A percentile compares a stretch with the other conserved stretches of the same genome.
phyloP scores from a whole-genome alignment of 2,113 vertebrate species.

The Clupea harengus region DNA sequence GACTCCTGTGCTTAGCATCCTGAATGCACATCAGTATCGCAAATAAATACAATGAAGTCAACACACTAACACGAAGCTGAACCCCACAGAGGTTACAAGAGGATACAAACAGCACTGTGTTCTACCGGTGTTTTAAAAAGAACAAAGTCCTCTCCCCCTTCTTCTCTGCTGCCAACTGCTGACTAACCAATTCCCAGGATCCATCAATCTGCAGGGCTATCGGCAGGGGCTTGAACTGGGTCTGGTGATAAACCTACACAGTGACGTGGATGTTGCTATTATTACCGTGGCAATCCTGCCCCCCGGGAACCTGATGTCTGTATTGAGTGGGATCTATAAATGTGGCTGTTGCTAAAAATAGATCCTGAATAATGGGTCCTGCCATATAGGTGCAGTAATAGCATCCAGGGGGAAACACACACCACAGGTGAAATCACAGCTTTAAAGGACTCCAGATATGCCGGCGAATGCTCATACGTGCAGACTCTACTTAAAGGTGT shows the following conservation, averaged over 20 bases:
- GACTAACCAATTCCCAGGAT: conserved; percentile 39
- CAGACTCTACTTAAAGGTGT: not conserved
- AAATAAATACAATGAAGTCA: not conserved
- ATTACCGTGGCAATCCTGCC: conserved; percentile 48
- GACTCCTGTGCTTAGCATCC: not conserved
- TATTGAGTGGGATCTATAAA: conserved; percentile 38
- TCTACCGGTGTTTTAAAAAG: not conserved
- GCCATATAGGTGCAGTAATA: not conserved
- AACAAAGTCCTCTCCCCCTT: not conserved
- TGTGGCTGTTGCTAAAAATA: conserved; percentile 57
- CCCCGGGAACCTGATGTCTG: conserved; percentile 40
- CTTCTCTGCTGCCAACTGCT: conserved; percentile 46
- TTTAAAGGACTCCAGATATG: not conserved
- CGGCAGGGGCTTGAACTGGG: conserved; percentile 28
- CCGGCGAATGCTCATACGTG: not conserved
- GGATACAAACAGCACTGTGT: not conserved
- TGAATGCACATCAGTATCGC: not conserved
- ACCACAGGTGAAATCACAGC: not conserved
- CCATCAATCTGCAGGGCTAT: conserved; percentile 45
- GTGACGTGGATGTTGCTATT: conserved; percentile 60
- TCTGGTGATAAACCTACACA: conserved; percentile 44
- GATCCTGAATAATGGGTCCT: conserved; percentile 19
- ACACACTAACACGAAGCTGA: not conserved
- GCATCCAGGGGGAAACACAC: not conserved
- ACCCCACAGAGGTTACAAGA: not conserved